phyloP scores from a whole-genome alignment of 2,888 invertebrate genomes.

The Gastracanthus pulcherrimus region DNA sequence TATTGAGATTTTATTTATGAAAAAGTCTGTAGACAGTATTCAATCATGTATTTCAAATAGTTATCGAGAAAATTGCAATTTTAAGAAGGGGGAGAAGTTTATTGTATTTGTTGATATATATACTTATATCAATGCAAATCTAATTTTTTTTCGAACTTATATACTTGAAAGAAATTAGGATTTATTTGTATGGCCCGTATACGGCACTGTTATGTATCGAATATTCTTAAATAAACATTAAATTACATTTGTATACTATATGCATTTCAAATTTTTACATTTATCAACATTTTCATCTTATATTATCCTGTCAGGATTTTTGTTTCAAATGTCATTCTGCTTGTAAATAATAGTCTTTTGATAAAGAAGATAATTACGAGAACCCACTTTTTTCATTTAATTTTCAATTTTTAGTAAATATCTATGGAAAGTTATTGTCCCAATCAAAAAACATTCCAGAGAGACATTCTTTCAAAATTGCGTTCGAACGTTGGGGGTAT shows the following conservation, averaged over 20 bases:
- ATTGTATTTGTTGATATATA: conserved; percentile 56
- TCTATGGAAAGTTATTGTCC: too few species aligned
- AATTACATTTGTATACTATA: conserved; percentile 51
- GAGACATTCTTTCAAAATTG: too few species aligned
- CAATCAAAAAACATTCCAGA: too few species aligned
- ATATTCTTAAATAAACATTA: conserved; percentile 58
- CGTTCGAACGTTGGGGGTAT: too few species aligned
- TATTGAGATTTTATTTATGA: conserved; percentile 56
- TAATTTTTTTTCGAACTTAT: conserved; percentile 42
- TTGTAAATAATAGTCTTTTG: too few species aligned
- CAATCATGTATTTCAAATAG: conserved; percentile 47
- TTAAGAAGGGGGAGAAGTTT: conserved; percentile 31
- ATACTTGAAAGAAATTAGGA: conserved; percentile 47
- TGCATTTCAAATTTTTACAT: not conserved
- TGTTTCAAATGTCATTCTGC: too few species aligned
- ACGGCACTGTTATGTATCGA: conserved; percentile 57
- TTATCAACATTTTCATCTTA: too few species aligned
- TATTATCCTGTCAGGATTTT: too few species aligned
- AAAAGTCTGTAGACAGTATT: conserved; percentile 55
- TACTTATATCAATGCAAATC: conserved; percentile 36
- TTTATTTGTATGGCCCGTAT: conserved; percentile 52
- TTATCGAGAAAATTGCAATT: conserved; percentile 30
- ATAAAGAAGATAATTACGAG: too few species aligned
- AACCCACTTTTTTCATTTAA: too few species aligned
- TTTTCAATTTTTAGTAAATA: too few species aligned